Conservation (phyloP, 2,888 invertebrate species). For the Marasmarcha lunaedactyla region DNA sequence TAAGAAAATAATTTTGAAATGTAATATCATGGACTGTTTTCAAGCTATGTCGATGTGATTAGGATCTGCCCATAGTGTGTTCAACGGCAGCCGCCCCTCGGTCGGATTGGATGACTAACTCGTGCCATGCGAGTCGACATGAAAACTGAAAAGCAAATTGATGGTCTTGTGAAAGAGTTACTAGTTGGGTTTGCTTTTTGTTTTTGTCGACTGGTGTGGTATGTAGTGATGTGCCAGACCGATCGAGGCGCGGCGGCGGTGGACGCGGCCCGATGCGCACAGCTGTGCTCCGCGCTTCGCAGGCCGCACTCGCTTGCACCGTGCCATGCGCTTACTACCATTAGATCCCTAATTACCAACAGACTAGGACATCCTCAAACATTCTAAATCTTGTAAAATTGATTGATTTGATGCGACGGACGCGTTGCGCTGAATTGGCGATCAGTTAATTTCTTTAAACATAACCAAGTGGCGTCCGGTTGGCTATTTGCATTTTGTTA, state of each 20-base stretch:
- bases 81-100: too few relatives aligned
- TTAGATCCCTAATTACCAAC: neutral
- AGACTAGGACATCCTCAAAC: neutral
- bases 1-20: too few relatives aligned
- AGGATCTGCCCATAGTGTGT: conserved; percentile 48
- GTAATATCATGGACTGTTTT: too few relatives aligned
- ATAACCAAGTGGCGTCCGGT: conserved; percentile 48
- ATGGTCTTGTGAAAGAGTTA: too few relatives aligned
- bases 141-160: too few relatives aligned
- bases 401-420: conserved; percentile 51
- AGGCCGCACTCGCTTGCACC: conserved; percentile 61
- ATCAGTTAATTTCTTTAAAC: neutral
- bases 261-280: too few relatives aligned
- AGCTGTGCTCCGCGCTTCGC: conserved; percentile 39
- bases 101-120: too few relatives aligned
- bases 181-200: neutral
- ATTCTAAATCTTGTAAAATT: neutral
- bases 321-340: neutral
- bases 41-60: conserved; percentile 27
- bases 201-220: neutral
- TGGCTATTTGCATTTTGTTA: conserved; percentile 23
- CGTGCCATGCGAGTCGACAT: conserved; percentile 2
- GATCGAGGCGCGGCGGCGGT: too few relatives aligned
- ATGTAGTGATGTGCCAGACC: conserved; percentile 16
- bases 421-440: conserved; percentile 29